Evolutionary conservation across 2,888 invertebrate genomes (phyloP).

Genomic region (Lamellibrachia satsuma): DNA sequence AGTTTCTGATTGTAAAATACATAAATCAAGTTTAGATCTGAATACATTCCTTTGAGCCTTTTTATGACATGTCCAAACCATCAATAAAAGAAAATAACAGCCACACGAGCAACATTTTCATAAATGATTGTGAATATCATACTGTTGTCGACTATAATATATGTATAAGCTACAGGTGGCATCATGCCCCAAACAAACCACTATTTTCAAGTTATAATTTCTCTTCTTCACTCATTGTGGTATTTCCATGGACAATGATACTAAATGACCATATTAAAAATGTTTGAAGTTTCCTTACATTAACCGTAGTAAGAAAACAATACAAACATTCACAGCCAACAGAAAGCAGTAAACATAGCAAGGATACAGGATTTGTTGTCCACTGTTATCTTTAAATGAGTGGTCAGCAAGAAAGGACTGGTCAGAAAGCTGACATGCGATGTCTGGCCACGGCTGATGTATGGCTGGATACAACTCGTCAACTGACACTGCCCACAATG

Average conservation of each 20-base stretch:
- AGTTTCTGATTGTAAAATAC: not conserved
- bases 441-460: not conserved
- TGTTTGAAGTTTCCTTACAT: not conserved
- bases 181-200: too few species aligned
- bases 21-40: not conserved
- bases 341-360: not conserved
- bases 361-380: constrained; percentile 5
- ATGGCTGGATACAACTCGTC: not conserved
- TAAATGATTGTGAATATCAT: too few species aligned
- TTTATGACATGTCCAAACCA: not conserved
- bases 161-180: too few species aligned
- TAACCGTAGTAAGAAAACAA: not conserved
- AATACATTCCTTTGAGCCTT: not conserved
- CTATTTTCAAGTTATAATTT: too few species aligned
- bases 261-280: too few species aligned
- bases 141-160: too few species aligned
- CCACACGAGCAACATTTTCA: too few species aligned
- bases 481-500: not conserved
- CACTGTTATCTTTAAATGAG: not conserved
- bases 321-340: not conserved
- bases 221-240: too few species aligned
- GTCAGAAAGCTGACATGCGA: not conserved
- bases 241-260: too few species aligned
- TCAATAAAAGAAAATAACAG: too few species aligned
- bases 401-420: not conserved